These are phyloP conservation scores for Erebia epiphron DNA, from an alignment of 2,888 invertebrate genomes.

Conservation along the genomic window DNA sequence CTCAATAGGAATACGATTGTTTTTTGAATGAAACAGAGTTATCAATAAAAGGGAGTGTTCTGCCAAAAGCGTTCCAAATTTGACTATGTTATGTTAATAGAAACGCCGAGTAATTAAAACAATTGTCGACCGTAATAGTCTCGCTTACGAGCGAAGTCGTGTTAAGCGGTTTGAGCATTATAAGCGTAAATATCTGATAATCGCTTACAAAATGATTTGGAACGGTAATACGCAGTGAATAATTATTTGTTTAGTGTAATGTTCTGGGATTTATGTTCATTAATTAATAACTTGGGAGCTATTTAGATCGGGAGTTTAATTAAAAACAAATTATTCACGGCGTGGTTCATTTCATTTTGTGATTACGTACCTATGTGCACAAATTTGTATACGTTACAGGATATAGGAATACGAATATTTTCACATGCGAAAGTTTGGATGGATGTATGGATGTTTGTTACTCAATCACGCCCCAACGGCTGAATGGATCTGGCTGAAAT, in stretches of 20 bases:
- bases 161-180: conserved; percentile 22
- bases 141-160: conserved; percentile 28
- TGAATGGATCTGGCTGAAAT: too few species aligned
- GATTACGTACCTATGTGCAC: background rate
- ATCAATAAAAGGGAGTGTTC: conserved; percentile 20
- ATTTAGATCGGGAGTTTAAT: conserved; percentile 2
- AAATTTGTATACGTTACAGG: too few species aligned
- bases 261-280: conserved; percentile 1
- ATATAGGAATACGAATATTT: too few species aligned
- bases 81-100: conserved; percentile 34
- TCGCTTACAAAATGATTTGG: conserved; percentile 27
- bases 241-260: conserved; percentile 30
- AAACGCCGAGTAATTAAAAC: conserved; percentile 32
- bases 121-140: conserved; percentile 31
- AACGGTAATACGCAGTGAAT: background rate
- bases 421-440: too few species aligned
- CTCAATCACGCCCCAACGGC: too few species aligned
- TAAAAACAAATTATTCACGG: conserved; percentile 14
- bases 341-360: conserved; percentile 3
- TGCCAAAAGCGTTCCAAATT: conserved; percentile 28
- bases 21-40: background rate
- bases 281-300: conserved; percentile 20
- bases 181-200: conserved; percentile 30
- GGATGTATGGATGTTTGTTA: too few species aligned
- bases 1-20: background rate